phyloP scores from a whole-genome alignment of 2,797 vertebrate species.

The Luscinia luscinia region DNA sequence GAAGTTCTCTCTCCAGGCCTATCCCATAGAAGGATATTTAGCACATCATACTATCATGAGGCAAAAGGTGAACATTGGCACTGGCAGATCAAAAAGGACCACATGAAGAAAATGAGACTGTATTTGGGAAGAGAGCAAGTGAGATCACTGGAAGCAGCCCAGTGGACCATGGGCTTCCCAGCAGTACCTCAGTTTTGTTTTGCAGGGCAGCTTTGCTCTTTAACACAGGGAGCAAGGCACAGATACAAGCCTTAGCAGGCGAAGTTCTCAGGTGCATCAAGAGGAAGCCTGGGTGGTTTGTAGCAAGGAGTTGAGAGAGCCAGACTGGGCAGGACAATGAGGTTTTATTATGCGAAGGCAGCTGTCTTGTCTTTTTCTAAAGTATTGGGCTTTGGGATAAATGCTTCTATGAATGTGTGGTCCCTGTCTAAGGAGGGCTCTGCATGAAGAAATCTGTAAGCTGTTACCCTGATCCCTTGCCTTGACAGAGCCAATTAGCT shows the following conservation, averaged over 20 bases:
- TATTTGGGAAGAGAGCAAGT: background rate
- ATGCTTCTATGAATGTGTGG: background rate
- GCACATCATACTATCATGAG: background rate
- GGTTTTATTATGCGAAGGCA: background rate
- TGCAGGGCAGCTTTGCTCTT: background rate
- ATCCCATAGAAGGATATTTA: background rate
- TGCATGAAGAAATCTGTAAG: background rate
- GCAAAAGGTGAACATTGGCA: background rate
- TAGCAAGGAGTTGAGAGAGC: background rate
- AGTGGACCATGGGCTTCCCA: background rate
- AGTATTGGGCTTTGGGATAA: background rate
- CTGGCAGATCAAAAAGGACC: background rate
- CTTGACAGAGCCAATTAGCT: background rate
- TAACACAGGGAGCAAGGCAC: accelerated
- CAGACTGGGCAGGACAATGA: background rate
- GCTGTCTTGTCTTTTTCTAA: background rate
- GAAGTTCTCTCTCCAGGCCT: background rate
- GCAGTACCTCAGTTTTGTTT: background rate
- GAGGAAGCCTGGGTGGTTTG: background rate
- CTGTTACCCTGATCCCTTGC: background rate
- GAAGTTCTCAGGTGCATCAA: background rate
- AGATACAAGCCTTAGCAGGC: background rate
- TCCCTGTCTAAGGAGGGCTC: background rate
- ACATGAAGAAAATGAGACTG: background rate
- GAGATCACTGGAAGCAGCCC: background rate